Evolutionary conservation across 2,888 invertebrate species (phyloP), one percentile per base, ranked within the genome.

Genomic region (Lymantria monacha): DNA sequence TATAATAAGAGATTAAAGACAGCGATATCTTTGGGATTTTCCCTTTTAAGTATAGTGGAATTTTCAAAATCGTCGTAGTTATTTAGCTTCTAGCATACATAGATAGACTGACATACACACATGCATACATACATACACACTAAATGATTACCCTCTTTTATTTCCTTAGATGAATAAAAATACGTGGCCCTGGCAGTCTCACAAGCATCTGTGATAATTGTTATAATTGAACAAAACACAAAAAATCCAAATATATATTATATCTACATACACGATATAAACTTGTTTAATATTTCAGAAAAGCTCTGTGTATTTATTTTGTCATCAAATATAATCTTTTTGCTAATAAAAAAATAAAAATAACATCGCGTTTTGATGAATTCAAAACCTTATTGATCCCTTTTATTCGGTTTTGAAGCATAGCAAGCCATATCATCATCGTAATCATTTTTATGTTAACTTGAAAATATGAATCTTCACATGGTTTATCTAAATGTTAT

Each of bases 151-250:
- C 52, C 48, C 50, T 49, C n/a, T 42, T 48, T 47, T 45, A 38
- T 40, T 49, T 14, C 10, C 14, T 46, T 45, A 46, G 48, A 42
- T 22, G 41, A 13, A 46, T 48, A 44, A 43, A 30, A 53, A 49
- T 49, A 46, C 37, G 37, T 33, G 40, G 44, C 37, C 12, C 31
- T 44, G 46, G 46, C n/a, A 49, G 42, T 51, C 51, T 57, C 58
- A 58, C 56, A 55, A 53, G 53, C 47, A 53, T 41, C 48, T 53
- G 49, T 53, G 55, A 50, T 30, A 41, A 50, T 42, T 43, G 12
- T 44, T 13, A 14, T 7, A 9, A 44, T 12, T 30, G 12, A 44
- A 30, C 9, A 30, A 31, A 30, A 14, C 12, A 13, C 10, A 15
- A 7, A 15, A 14, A 14, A 41, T 41, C 9, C n/a, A n/a, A 38